Percentiles rank a stretch among this genome's conserved stretches.
Evolutionary conservation across 30 jellyfish, hydroid and myxozoan species (phyloP).

Genomic region (Hydractinia echinata): DNA sequence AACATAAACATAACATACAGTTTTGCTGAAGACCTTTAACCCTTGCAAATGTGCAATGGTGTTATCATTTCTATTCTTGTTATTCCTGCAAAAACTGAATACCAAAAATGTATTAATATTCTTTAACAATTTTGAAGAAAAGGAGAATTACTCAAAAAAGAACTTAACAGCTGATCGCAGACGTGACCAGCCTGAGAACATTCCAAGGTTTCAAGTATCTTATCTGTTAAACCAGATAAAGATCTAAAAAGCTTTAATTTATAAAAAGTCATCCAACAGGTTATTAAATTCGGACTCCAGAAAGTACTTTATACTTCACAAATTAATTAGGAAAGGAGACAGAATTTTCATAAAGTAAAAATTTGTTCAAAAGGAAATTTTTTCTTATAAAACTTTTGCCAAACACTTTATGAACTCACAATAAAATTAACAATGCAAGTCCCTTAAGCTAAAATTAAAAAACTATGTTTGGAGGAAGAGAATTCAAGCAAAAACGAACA

Average conservation of each 20-base stretch:
- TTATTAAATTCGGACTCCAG: neutral
- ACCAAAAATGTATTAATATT: neutral
- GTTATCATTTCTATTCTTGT: slow-evolving; percentile 34
- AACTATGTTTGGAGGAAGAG: no score
- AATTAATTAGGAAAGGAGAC: neutral
- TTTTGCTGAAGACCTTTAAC: slow-evolving; percentile 37
- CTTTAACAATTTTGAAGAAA: neutral
- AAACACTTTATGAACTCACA: no score
- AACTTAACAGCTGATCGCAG: slow-evolving; percentile 41
- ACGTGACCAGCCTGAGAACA: slow-evolving; percentile 32
- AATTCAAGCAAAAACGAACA: no score
- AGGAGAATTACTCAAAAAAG: neutral
- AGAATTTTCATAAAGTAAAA: neutral
- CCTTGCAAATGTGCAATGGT: slow-evolving; percentile 52
- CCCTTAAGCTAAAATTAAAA: no score
- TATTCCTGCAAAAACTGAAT: slow-evolving; percentile 61
- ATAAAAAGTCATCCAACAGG: neutral
- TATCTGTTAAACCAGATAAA: slow-evolving; percentile 30
- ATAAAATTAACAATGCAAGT: no score
- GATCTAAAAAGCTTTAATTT: slow-evolving; percentile 16
- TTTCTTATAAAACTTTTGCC: no score
- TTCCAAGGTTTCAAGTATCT: slow-evolving; percentile 25
- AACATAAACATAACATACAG: slow-evolving; percentile 43
- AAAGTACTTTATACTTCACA: neutral
- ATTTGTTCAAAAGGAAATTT: no score